A percentile compares a stretch with the other conserved stretches of the same genome.
Conservation (phyloP, 2,113 vertebrate genomes). For the Phylloscopus trochiloides region DNA sequence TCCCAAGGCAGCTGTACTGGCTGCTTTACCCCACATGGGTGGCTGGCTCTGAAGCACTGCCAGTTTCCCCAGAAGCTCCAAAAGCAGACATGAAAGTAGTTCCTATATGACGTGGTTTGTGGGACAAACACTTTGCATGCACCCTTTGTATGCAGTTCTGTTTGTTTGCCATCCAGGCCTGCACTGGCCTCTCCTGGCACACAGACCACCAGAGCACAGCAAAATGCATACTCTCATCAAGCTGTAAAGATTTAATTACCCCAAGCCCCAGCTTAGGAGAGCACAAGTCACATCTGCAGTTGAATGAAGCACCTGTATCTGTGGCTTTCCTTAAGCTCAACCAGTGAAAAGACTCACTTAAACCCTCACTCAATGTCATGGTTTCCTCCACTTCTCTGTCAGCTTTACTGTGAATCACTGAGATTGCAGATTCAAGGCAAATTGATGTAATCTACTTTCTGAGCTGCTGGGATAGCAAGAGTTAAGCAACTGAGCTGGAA, state of each 20-base stretch:
- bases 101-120: not conserved
- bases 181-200: not conserved
- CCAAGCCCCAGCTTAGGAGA: not conserved
- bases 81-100: not conserved
- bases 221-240: not conserved
- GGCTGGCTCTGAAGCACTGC: not conserved
- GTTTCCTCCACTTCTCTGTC: not conserved
- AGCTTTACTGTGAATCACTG: not conserved
- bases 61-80: not conserved
- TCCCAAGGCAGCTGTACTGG: not conserved
- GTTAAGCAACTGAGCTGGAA: slow-evolving; percentile 35
- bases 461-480: not conserved
- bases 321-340: not conserved
- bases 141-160: not conserved
- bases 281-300: not conserved
- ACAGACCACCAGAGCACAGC: not conserved
- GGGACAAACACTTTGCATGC: not conserved
- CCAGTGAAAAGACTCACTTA: not conserved
- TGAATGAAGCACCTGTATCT: not conserved
- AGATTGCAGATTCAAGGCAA: not conserved
- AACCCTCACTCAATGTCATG: not conserved
- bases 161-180: not conserved
- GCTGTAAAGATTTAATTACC: not conserved
- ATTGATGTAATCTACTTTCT: not conserved
- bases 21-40: not conserved